Evolutionary conservation across 2,113 vertebrate genomes (phyloP), one percentile per base, ranked within the genome.

Genomic region (Proteles cristata): DNA sequence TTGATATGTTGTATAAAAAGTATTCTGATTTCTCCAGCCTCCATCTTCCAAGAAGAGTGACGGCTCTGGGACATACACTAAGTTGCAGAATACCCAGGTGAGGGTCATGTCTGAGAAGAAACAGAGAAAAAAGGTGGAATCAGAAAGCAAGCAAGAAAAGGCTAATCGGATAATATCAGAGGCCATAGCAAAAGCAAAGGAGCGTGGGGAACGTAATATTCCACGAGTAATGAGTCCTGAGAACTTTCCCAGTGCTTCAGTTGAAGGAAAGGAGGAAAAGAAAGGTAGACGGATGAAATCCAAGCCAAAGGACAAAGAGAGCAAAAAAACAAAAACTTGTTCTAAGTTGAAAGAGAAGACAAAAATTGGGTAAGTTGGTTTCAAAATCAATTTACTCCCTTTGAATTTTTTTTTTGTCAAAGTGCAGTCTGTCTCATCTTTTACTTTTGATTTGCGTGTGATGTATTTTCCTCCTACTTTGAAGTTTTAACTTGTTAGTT

Each of bases 111-210:
- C 99, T 98, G 99, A 99, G 97, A 98, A 98, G 97, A 98, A 98
- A 92, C 99, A 99, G 98, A 99, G 99, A 98, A 99, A 98, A 98
- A 99, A 99, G 96, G 97, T 98, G 97, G 99, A 99, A 98, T 99
- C 99, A 1, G 99, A 99, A 98, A 99, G 99, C 98, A 99, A 99
- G 98, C 99, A 99, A 98, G 99, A 99, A 98, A 99, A 99, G 98
- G 99, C 99, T 73, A 99, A 99, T 98, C 99, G 99, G 97, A 99
- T 99, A 97, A 99, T 99, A 99, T 99, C 99, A 0, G 99, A 99
- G 98, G 99, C 99, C 33, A 99, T 99, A 97, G 99, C 99, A 80
- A 99, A 99, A 98, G 99, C 99, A 53, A 99, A 99, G 97, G 99
- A 99, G 96, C 99, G 99, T 65, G 99, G 99, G 82, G 99, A 99